Conservation (phyloP, 2,113 vertebrate genomes). For the Tachysurus fulvidraco region DNA sequence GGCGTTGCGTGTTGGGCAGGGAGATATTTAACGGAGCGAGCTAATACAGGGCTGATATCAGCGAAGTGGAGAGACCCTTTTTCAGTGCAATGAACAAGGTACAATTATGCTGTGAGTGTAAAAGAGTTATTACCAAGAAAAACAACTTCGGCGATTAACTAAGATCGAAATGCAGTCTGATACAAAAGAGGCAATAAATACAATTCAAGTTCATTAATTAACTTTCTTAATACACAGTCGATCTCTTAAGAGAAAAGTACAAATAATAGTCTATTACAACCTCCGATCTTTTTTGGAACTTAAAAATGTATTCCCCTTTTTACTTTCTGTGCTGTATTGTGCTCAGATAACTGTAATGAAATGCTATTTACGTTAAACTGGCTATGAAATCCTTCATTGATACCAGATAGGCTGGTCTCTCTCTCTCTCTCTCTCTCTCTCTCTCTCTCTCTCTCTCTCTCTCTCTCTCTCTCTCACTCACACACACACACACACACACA, state of each 20-base stretch:
- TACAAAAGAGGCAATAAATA: neutral
- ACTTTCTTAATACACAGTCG: neutral
- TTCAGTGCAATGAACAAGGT: neutral
- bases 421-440: too few species aligned
- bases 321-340: neutral
- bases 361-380: neutral
- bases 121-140: neutral
- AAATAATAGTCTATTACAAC: neutral
- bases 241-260: neutral
- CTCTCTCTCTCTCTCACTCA: too few species aligned
- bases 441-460: too few species aligned
- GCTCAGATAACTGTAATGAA: neutral
- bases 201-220: neutral
- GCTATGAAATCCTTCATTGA: neutral
- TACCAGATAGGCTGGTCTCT: neutral
- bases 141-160: neutral
- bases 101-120: neutral
- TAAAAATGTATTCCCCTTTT: neutral
- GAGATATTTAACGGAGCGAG: neutral
- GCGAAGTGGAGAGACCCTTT: neutral
- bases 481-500: too few species aligned
- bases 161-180: neutral
- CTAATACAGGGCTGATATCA: neutral
- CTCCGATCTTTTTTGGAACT: neutral
- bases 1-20: conserved; percentile 8